Evolutionary conservation across 1,140 invertebrate species (phyloP).

Genomic region (Macrobrachium rosenbergii): DNA sequence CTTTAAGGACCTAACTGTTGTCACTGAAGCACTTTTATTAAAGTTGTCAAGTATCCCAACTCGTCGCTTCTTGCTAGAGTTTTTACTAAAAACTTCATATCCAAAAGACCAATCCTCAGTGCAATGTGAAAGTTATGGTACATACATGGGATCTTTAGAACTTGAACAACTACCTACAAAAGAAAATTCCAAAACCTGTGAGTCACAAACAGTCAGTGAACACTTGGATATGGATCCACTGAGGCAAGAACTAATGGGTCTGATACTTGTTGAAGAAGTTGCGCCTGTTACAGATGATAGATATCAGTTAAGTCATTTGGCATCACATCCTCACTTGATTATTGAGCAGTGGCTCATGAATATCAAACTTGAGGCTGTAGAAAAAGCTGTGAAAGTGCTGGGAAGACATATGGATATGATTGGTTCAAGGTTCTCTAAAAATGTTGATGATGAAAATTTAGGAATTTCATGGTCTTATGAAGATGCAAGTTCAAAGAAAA

Average conservation of each 20-base stretch:
- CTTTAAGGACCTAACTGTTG: constrained; percentile 6
- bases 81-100: constrained; percentile 31
- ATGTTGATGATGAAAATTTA: constrained; percentile 8
- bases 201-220: not conserved
- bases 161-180: not conserved
- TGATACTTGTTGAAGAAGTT: constrained; percentile 46
- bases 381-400: constrained; percentile 33
- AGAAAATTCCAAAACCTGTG: not conserved
- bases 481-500: not conserved
- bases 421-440: not conserved
- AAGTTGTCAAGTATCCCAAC: constrained; percentile 43
- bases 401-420: constrained; percentile 40
- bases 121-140: not conserved
- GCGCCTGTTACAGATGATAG: constrained; percentile 39
- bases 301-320: constrained; percentile 49
- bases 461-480: constrained; percentile 2
- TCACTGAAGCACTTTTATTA: constrained; percentile 14
- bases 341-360: constrained; percentile 61
- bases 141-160: not conserved
- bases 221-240: constrained; percentile 14
- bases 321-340: constrained; percentile 40
- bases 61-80: constrained; percentile 43
- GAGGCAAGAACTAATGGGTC: constrained; percentile 51
- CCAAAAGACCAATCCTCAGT: not conserved
- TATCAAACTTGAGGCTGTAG: constrained; percentile 47